These are phyloP conservation scores for Nansenia antarctica DNA, from an alignment of 2,113 vertebrate species.

Conservation along the genomic window DNA sequence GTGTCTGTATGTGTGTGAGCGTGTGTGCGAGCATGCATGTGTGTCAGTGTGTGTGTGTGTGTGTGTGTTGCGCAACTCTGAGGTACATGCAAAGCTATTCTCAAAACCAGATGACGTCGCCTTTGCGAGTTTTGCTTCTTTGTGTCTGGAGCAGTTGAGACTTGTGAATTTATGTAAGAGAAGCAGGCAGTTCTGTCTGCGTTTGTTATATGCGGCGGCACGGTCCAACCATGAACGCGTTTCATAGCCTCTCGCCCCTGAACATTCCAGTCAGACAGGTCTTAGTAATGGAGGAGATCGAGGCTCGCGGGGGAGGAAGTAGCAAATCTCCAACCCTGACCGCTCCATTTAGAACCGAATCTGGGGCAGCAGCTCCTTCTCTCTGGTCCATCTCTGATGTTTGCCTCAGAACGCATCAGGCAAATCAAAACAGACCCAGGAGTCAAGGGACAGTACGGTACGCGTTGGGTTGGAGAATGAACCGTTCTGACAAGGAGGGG, in stretches of 20 bases:
- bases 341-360: slow-evolving; percentile 52
- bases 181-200: not conserved
- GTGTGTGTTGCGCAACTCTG: not conserved
- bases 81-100: not conserved
- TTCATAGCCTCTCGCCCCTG: not conserved
- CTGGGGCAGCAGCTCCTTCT: slow-evolving; percentile 30
- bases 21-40: no score
- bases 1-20: no score
- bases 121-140: not conserved
- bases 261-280: not conserved
- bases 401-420: slow-evolving; percentile 48
- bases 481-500: slow-evolving; percentile 56
- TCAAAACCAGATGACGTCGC: not conserved
- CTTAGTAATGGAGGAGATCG: slow-evolving; percentile 46
- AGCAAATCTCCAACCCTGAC: slow-evolving; percentile 52
- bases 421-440: slow-evolving; percentile 53
- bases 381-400: slow-evolving; percentile 43
- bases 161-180: no score
- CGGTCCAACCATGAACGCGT: not conserved
- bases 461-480: slow-evolving; percentile 38
- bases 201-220: not conserved
- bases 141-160: slow-evolving; percentile 2
- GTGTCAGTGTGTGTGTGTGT: no score
- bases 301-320: slow-evolving; percentile 63
- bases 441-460: slow-evolving; percentile 45